Percentiles rank a stretch among this genome's conserved stretches.
These are phyloP conservation scores for Aleiodes sp. DNA, from an alignment of 1,140 invertebrate species.

Conservation along the genomic window DNA sequence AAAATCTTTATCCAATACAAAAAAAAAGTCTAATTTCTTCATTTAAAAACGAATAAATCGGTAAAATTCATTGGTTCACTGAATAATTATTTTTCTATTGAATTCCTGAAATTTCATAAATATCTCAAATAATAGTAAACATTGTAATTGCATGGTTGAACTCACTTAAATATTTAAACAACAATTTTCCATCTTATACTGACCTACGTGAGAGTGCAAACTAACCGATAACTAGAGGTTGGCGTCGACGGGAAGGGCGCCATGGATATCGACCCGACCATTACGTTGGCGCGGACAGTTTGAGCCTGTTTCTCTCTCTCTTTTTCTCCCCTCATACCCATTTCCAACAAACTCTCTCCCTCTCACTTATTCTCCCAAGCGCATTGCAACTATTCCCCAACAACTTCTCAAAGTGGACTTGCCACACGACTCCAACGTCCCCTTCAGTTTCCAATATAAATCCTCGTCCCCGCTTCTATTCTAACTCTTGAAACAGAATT, in stretches of 20 bases:
- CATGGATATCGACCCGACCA: constrained; percentile 31
- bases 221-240: constrained; percentile 28
- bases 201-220: constrained; percentile 25
- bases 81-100: too few species aligned
- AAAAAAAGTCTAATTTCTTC: too few species aligned
- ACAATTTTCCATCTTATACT: constrained; percentile 9
- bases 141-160: too few species aligned
- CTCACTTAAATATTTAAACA: not conserved
- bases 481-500: not conserved
- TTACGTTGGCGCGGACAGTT: constrained; percentile 25
- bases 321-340: not conserved
- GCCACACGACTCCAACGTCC: not conserved
- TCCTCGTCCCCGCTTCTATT: not conserved
- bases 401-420: constrained; percentile 24
- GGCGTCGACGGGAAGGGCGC: constrained; percentile 32
- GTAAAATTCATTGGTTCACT: too few species aligned
- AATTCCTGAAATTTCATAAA: too few species aligned
- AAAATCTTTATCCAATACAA: too few species aligned
- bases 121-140: too few species aligned
- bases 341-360: not conserved
- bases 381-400: constrained; percentile 4
- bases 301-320: not conserved
- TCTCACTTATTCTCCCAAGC: not conserved
- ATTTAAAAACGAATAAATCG: too few species aligned
- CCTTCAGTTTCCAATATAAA: constrained; percentile 19